Base-by-base conservation (phyloP, 2,888 invertebrate genomes). In the Plebejus argus region DNA sequence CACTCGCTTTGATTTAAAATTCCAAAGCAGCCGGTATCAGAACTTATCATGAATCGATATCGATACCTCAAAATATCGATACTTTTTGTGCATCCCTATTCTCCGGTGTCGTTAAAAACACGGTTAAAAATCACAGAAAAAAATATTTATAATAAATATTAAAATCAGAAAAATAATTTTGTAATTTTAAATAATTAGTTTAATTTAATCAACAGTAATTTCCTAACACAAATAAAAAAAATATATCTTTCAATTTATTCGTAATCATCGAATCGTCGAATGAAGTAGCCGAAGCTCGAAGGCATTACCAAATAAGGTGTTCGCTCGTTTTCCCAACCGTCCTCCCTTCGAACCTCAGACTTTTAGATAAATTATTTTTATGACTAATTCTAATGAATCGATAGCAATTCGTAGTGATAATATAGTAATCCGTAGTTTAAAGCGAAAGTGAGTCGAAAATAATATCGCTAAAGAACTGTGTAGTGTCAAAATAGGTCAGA, bases 271-370 rank as follows among this genome's bases (percentile, higher is more conserved):
- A 83, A 85, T 88, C 85, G 87, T 86, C 88, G 81, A 83, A 85
- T 88, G 88, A 88, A 88, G 91, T 88, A 87, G 87, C 92, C 91
- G 90, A 90, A 94, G 91, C 94, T 95, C 90, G 90, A 90, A 94
- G 91, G 94, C 95, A 95, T 95, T 95, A 95, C 95, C 95, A 95
- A 95, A 95, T 95, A 95, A 95, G 95, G 95, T 95, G 95, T 95
- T 95, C 93, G 95, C 94, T 95, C 94, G 95, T 95, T 95, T 95
- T 95, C 94, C 94, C 93, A 92, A 93, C 93, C 93, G 93, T 92
- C 92, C 93, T 93, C 93, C 93, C 93, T 94, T 93, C 93, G 90
- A 89, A 93, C 92, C 92, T 89, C 92, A 92, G 91, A 92, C 91
- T 93, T 91, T 93, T 91, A 88, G 90, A 91, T 74, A 28, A 28